A percentile compares a stretch with the other conserved stretches of the same genome.
phyloP scores from a whole-genome alignment of 2,797 vertebrate species.

The Lagorchestes hirsutus region DNA sequence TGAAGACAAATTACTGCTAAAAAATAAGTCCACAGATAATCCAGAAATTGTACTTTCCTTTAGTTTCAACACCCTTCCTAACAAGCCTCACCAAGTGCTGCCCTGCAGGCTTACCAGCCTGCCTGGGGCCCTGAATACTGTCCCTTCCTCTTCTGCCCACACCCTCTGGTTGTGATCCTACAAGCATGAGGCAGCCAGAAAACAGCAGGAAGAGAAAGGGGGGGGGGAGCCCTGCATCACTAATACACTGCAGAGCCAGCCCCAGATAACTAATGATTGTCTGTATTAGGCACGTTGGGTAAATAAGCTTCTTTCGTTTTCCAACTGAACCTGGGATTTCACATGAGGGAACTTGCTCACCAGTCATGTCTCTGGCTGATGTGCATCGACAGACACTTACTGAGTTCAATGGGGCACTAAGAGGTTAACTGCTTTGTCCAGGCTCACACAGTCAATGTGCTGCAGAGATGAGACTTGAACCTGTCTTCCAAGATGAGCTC shows the following conservation, averaged over 20 bases:
- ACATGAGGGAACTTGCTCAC: no score
- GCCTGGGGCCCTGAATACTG: neutral
- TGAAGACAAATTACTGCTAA: neutral
- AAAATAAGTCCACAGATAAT: constrained; percentile 6
- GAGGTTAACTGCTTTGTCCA: no score
- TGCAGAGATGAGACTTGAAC: no score
- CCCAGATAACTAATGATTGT: neutral
- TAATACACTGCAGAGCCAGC: neutral
- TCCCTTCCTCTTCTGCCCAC: constrained; percentile 14
- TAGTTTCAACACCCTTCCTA: constrained; percentile 28
- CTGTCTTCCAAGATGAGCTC: no score
- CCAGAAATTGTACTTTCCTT: constrained; percentile 37
- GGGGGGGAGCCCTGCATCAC: neutral
- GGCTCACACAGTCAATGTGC: no score
- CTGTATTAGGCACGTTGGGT: neutral
- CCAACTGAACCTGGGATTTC: no score
- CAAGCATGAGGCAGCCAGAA: neutral
- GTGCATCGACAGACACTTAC: no score
- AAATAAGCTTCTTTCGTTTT: no score
- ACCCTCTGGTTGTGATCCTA: neutral
- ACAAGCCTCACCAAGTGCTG: neutral
- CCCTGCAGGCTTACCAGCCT: neutral
- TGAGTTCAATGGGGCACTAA: no score
- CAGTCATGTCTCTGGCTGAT: no score
- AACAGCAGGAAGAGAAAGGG: neutral